phyloP scores from a whole-genome alignment of 2,113 vertebrate species.

The Litocranius walleri region DNA sequence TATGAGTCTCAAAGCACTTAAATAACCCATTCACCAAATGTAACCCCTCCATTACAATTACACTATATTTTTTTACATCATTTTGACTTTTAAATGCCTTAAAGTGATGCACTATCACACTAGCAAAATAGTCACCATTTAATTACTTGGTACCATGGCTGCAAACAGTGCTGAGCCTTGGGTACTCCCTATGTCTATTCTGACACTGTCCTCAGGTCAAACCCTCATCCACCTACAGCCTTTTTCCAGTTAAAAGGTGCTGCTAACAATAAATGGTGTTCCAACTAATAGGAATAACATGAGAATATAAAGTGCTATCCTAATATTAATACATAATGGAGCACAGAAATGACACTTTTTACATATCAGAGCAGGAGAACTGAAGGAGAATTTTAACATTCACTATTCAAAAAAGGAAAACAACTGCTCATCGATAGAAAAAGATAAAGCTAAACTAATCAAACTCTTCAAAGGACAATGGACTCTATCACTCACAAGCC shows the following conservation, averaged over 20 bases:
- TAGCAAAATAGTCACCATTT: neutral
- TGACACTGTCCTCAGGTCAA: neutral
- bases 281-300: neutral
- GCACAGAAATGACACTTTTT: neutral
- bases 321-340: neutral
- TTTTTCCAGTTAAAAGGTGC: neutral
- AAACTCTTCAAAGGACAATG: constrained; percentile 1
- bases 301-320: neutral
- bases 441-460: neutral
- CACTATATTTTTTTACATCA: neutral
- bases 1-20: neutral
- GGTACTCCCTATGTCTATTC: neutral
- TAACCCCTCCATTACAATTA: neutral
- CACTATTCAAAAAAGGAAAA: constrained; percentile 10
- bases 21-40: neutral
- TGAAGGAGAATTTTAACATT: constrained; percentile 15
- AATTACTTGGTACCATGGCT: neutral
- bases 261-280: neutral
- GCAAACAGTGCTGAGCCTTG: neutral
- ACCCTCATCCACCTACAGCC: neutral
- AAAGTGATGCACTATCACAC: neutral
- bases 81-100: neutral
- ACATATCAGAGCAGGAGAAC: neutral
- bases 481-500: neutral
- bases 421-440: neutral